phyloP scores from a whole-genome alignment of 2,888 invertebrate species.

The Lochmaea crataegi region DNA sequence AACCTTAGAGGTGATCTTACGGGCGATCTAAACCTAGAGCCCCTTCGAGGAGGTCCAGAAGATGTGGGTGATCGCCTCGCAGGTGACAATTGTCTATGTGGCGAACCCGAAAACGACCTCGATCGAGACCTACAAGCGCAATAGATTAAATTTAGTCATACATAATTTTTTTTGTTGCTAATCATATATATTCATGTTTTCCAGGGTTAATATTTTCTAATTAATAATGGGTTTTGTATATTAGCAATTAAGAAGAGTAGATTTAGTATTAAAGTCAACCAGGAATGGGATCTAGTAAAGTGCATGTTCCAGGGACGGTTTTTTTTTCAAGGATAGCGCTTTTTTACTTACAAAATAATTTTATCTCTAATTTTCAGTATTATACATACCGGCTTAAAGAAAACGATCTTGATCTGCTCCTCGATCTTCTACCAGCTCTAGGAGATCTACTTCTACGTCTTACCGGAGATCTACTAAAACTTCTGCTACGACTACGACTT shows the following conservation, averaged over 20 bases:
- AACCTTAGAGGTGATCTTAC: conserved; percentile 65
- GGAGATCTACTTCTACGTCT: conserved; percentile 64
- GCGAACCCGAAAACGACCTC: conserved; percentile 69
- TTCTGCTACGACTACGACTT: conserved; percentile 64
- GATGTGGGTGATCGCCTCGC: conserved; percentile 59
- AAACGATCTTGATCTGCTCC: conserved; percentile 66
- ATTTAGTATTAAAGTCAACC: too few relatives aligned
- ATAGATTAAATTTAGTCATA: conserved; percentile 23
- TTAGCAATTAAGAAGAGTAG: too few relatives aligned
- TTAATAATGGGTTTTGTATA: background rate
- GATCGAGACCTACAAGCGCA: conserved; percentile 72
- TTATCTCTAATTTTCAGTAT: too few relatives aligned
- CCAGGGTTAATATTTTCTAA: background rate
- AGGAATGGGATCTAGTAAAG: too few relatives aligned
- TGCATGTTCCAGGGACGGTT: too few relatives aligned
- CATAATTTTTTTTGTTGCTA: background rate
- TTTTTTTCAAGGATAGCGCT: too few relatives aligned
- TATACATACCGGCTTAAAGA: conserved; percentile 68
- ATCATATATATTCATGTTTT: background rate
- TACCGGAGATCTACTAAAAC: conserved; percentile 64
- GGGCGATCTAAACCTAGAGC: conserved; percentile 67
- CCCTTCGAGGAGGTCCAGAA: conserved; percentile 50
- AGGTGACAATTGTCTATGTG: conserved; percentile 61
- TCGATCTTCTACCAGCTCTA: conserved; percentile 54
- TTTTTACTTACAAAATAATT: background rate